Conservation (phyloP, 2,888 invertebrate genomes). For the Cheiracanthium punctorium region DNA sequence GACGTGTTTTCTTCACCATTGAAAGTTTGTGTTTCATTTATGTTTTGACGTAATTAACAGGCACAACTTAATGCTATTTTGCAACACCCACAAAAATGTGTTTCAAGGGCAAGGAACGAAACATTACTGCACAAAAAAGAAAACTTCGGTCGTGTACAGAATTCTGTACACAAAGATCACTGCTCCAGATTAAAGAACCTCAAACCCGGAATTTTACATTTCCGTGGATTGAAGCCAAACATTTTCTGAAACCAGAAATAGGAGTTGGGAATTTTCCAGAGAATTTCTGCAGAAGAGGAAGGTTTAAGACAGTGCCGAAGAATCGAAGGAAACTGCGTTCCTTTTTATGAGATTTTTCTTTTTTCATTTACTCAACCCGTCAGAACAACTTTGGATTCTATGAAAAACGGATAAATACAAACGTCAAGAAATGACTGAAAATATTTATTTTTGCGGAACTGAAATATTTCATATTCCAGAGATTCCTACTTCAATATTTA, state of each 20-base stretch:
- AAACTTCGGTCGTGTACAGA: too few relatives aligned
- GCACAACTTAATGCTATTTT: too few relatives aligned
- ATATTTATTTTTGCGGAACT: too few relatives aligned
- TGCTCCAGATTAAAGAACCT: constrained; percentile 2
- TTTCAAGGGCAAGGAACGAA: too few relatives aligned
- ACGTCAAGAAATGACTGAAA: background rate
- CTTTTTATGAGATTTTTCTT: background rate
- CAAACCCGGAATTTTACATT: background rate
- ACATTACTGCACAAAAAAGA: too few relatives aligned
- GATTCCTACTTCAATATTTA: too few relatives aligned
- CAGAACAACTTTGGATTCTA: background rate
- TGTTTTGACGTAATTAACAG: too few relatives aligned
- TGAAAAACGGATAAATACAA: constrained; percentile 1
- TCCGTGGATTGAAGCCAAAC: background rate
- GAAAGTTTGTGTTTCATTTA: too few relatives aligned
- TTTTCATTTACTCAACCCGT: background rate
- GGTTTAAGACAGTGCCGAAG: background rate
- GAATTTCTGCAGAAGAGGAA: background rate
- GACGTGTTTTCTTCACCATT: too few relatives aligned
- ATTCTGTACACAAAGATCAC: background rate
- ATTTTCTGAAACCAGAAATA: background rate
- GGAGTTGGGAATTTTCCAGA: background rate
- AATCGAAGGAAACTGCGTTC: background rate
- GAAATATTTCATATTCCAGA: too few relatives aligned
- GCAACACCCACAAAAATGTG: too few relatives aligned